Conservation (phyloP, 1,140 invertebrate species). For the Caenorhabditis tropicalis region DNA sequence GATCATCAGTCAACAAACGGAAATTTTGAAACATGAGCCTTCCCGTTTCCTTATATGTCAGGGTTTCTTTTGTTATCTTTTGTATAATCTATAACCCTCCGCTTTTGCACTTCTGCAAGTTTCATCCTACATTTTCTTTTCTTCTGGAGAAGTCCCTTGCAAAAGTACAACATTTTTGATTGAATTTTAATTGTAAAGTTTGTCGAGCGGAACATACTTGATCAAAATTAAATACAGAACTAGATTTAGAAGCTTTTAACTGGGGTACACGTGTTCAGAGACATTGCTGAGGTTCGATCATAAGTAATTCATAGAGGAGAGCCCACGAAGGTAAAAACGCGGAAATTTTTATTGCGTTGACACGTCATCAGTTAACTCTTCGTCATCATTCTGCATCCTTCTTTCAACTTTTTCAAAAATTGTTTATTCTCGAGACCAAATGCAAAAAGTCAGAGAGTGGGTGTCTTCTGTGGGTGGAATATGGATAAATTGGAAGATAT, state of each 20-base stretch:
- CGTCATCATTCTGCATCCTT: slow-evolving; percentile 8
- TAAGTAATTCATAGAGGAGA: background rate
- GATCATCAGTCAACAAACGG: too few relatives aligned
- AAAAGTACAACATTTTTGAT: background rate
- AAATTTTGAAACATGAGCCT: background rate
- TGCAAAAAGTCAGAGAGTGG: background rate
- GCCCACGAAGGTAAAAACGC: slow-evolving; percentile 5
- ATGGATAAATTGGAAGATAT: background rate
- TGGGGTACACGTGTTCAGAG: background rate
- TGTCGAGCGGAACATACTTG: background rate
- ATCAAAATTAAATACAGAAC: background rate
- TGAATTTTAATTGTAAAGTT: background rate
- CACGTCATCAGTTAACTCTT: background rate
- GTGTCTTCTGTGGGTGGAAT: slow-evolving; percentile 21
- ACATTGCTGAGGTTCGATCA: background rate
- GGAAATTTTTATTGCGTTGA: background rate
- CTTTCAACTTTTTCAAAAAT: background rate
- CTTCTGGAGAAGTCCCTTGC: background rate
- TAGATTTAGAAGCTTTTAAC: background rate
- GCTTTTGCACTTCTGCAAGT: background rate
- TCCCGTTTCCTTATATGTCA: background rate
- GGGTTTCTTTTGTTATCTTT: background rate
- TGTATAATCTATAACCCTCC: background rate
- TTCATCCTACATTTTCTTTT: background rate
- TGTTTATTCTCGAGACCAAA: background rate